Conservation (phyloP, 2,888 invertebrate species). For the Gibbula magus region DNA sequence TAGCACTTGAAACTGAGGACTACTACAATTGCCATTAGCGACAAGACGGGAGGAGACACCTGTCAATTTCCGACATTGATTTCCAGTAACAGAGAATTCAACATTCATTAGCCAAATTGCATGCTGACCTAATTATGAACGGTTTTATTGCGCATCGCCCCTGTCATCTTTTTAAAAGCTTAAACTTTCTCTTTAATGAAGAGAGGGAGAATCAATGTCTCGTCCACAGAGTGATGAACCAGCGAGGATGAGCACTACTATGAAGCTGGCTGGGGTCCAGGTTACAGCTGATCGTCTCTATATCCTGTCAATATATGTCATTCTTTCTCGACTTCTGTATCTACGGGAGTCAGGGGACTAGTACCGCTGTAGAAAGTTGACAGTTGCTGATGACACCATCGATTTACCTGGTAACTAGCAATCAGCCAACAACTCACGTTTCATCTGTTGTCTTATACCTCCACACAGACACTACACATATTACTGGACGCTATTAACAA, state of each 20-base stretch:
- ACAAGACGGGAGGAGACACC: slow-evolving; percentile 5
- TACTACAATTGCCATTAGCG: slow-evolving; percentile 17
- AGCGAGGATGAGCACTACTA: no score
- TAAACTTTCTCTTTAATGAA: neutral
- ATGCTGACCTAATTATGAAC: slow-evolving; percentile 9
- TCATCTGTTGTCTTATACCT: neutral
- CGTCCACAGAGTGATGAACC: no score
- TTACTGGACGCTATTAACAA: neutral
- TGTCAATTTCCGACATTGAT: neutral
- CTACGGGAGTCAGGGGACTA: no score
- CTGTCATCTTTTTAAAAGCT: slow-evolving; percentile 23
- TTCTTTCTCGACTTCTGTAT: no score
- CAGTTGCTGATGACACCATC: no score
- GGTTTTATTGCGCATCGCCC: neutral
- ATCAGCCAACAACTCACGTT: neutral
- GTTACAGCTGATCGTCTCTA: no score
- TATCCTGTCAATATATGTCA: no score
- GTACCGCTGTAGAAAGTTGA: no score
- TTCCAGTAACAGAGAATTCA: neutral
- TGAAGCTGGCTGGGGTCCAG: no score
- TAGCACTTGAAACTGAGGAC: slow-evolving; percentile 19
- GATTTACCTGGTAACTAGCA: neutral
- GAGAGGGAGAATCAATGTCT: neutral
- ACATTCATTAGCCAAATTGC: slow-evolving; percentile 2
- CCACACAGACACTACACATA: neutral